Base-by-base conservation (phyloP, 2,888 invertebrate species). In the Hyles lineata region DNA sequence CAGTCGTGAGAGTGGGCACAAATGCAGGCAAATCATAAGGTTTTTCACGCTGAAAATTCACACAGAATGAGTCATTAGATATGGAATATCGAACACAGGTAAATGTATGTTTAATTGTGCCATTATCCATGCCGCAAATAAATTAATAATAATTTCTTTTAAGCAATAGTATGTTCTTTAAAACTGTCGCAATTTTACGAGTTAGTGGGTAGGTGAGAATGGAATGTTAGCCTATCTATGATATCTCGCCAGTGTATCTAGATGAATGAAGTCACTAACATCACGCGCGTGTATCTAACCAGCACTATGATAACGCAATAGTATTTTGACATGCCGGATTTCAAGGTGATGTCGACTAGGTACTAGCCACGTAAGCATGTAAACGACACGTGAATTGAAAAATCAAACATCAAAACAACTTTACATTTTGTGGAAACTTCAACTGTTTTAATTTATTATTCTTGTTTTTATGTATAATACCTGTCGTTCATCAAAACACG, bases 291-390 rank as follows among this genome's bases (percentile, higher is more conserved):
- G 52, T 60, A 74, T 76, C 60, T 72, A 75, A 74, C 72, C 72
- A 35, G 74, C 79, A 78, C 80, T 83, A 83, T 81, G 81, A 82
- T 78, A 74, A 79, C 83, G 83, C 82, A 84, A 83, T 80, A 76
- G 71, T 80, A 74, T 83, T 81, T 82, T 77, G 78, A 81, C 78
- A 82, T 80, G 80, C 79, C 77, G 76, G 79, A 72, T 74, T 67
- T 72, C 81, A 83, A 83, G 83, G 82, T 78, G 43, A 73, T 72
- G 29, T 71, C 70, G 70, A 62, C 69, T 58, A 70, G 55, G 23
- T 55, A 70, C 62, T 55, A 55, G n/a, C 17, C 6, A 55, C 55
- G 55, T 55, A 55, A 19, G n/a, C n/a, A 55, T 55, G 55, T n/a
- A n/a, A 55, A 17, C 62, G 71, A 67, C 72, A 70, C 70, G 73